These are phyloP conservation scores for Panopea generosa DNA, from an alignment of 2,888 invertebrate genomes.

Conservation along the genomic window DNA sequence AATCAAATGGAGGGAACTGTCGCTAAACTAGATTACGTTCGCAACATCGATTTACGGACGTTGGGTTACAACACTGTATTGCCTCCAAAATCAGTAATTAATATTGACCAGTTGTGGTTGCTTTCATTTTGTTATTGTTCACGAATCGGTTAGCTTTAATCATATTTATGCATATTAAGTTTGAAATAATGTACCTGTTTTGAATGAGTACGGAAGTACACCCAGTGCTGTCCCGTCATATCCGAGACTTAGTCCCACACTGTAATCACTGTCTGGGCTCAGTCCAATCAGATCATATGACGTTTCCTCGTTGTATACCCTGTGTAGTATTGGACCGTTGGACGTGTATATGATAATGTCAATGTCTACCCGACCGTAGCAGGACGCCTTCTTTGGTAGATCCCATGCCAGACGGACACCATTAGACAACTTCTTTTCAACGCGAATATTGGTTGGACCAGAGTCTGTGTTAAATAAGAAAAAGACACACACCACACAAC, in stretches of 20 bases:
- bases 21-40: no score
- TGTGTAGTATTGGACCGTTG: constrained; percentile 15
- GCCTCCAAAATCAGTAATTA: no score
- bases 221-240: constrained; percentile 31
- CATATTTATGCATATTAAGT: no score
- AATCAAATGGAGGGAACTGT: no score
- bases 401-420: constrained; percentile 50
- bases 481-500: no score
- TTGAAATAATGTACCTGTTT: constrained; percentile 28
- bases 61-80: no score
- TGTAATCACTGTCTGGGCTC: constrained; percentile 47
- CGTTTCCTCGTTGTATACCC: constrained; percentile 29
- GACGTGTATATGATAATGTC: constrained; percentile 11
- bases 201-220: constrained; percentile 34
- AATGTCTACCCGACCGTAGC: constrained; percentile 45
- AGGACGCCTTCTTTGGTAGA: constrained; percentile 38
- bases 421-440: constrained; percentile 28
- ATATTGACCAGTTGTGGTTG: no score
- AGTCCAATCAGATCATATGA: constrained; percentile 45
- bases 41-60: no score
- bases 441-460: constrained; percentile 53
- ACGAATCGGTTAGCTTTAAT: no score
- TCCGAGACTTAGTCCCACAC: constrained; percentile 20
- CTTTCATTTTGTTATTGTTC: no score
- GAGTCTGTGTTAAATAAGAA: constrained; percentile 46